phyloP scores from a whole-genome alignment of 2,113 vertebrate species.

The Nothocercus nigrocapillus region DNA sequence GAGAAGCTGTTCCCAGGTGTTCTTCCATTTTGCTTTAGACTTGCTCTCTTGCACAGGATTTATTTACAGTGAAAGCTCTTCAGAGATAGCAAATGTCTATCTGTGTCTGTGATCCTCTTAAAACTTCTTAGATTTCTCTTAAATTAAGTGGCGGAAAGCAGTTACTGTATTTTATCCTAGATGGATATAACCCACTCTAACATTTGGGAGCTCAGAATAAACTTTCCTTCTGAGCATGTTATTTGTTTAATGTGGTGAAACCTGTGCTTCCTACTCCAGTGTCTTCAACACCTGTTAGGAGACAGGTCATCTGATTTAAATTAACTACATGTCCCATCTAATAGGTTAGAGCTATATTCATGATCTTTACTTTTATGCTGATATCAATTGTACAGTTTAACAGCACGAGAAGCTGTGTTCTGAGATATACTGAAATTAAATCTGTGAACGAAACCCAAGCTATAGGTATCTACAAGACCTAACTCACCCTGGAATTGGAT shows the following conservation, averaged over 20 bases:
- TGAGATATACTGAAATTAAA: not conserved
- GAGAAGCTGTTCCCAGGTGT: not conserved
- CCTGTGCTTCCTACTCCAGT: not conserved
- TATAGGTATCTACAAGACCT: not conserved
- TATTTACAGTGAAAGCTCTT: not conserved
- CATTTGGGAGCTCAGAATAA: not conserved
- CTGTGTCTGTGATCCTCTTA: not conserved
- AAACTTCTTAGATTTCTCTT: not conserved
- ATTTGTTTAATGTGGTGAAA: conserved; percentile 6
- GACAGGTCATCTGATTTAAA: not conserved
- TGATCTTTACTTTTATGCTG: not conserved
- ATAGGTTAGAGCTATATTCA: not conserved
- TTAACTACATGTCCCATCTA: not conserved
- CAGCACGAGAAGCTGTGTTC: not conserved
- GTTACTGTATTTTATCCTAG: not conserved
- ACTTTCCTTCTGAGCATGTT: not conserved
- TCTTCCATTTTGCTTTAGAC: not conserved
- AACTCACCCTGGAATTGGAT: not conserved
- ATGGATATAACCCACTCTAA: not conserved
- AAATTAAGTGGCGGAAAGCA: not conserved
- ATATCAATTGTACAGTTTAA: not conserved
- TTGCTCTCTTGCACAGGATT: not conserved
- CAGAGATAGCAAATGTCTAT: not conserved
- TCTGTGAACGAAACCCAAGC: not conserved
- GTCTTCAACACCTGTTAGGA: not conserved